Percentiles rank a stretch among this genome's conserved stretches.
These are phyloP conservation scores for Dynastes hyllus DNA, from an alignment of 2,888 invertebrate genomes.

Conservation along the genomic window DNA sequence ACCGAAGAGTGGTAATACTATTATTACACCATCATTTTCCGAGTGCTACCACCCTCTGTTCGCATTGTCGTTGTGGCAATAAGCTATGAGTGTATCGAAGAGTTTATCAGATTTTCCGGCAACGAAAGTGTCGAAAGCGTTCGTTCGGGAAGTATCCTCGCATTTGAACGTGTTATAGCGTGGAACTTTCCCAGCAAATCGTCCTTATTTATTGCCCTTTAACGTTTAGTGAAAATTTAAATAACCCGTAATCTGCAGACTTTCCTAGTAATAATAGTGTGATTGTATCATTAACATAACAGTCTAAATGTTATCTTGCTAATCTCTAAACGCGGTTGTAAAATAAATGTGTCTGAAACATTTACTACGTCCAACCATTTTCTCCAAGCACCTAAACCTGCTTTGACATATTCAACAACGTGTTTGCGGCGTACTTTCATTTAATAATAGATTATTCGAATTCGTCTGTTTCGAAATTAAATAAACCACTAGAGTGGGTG, in stretches of 20 bases:
- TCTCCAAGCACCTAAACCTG: too few species aligned
- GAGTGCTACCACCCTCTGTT: not conserved
- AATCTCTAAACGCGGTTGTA: too few species aligned
- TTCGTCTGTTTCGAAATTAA: too few species aligned
- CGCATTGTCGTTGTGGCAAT: constrained; percentile 29
- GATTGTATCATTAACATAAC: too few species aligned
- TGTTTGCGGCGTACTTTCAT: too few species aligned
- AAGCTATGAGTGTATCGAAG: constrained; percentile 17
- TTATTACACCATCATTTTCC: constrained; percentile 34
- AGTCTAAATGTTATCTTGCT: too few species aligned
- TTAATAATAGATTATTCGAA: too few species aligned
- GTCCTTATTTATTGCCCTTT: constrained; percentile 15
- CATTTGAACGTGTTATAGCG: not conserved
- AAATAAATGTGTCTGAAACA: too few species aligned
- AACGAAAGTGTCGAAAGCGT: constrained; percentile 15
- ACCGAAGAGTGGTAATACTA: constrained; percentile 30
- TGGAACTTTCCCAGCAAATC: constrained; percentile 13
- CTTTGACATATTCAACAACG: too few species aligned
- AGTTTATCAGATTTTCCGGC: constrained; percentile 31
- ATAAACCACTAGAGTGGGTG: too few species aligned
- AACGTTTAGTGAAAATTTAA: constrained; percentile 10
- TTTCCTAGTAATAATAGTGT: too few species aligned
- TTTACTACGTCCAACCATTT: too few species aligned
- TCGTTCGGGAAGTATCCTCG: constrained; percentile 15
- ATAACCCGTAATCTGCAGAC: not conserved